These are phyloP conservation scores for Notarius quadriscutis DNA, from an alignment of 2,113 vertebrate genomes.

Conservation along the genomic window DNA sequence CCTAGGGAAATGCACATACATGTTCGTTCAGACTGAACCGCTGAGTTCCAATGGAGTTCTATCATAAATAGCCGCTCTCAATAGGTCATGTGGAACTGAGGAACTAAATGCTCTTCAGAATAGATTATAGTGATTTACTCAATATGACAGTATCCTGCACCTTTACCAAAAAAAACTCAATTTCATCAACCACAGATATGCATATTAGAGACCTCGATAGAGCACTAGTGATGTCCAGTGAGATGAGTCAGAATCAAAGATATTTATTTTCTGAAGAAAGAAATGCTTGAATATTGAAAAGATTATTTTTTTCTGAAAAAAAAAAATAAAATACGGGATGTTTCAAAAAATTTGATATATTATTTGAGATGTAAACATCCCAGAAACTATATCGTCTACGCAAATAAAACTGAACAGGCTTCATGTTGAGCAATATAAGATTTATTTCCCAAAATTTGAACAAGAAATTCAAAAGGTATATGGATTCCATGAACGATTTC, in stretches of 20 bases:
- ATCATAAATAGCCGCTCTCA: background rate
- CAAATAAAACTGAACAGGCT: too few relatives aligned
- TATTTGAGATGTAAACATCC: too few relatives aligned
- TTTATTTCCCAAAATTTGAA: too few relatives aligned
- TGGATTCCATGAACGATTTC: too few relatives aligned
- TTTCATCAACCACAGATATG: background rate
- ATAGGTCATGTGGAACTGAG: constrained; percentile 23
- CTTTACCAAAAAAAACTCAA: too few relatives aligned
- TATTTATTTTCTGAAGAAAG: background rate
- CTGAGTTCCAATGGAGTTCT: constrained; percentile 25
- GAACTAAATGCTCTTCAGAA: background rate
- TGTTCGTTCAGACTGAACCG: constrained; percentile 7
- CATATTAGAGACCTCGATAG: background rate
- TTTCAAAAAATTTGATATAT: too few relatives aligned
- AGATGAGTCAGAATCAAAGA: background rate
- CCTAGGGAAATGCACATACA: constrained; percentile 27
- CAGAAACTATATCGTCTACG: too few relatives aligned
- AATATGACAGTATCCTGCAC: background rate
- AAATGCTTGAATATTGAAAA: too few relatives aligned
- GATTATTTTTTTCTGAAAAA: too few relatives aligned
- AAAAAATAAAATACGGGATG: too few relatives aligned
- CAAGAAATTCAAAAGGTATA: too few relatives aligned
- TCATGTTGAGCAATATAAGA: too few relatives aligned
- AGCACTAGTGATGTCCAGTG: background rate
- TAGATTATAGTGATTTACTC: background rate